A percentile compares a stretch with the other conserved stretches of the same genome.
These are phyloP conservation scores for Oikopleura vanhoeffeni DNA, from an alignment of 23 tunicate species.

Conservation along the genomic window DNA sequence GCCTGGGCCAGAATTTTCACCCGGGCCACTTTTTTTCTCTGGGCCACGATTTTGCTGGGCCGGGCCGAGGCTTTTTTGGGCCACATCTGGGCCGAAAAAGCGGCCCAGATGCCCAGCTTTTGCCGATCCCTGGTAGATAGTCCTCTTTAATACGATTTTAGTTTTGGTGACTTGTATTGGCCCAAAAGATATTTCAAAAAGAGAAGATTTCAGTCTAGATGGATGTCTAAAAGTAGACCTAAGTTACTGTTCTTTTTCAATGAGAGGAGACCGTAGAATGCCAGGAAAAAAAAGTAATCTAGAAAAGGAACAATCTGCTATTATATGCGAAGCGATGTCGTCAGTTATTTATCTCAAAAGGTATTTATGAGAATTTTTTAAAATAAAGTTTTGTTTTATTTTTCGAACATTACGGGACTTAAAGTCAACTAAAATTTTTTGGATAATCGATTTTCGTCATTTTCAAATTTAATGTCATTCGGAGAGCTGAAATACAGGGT, in stretches of 20 bases:
- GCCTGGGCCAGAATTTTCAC: no score
- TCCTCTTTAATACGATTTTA: not conserved
- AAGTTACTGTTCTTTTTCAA: not conserved
- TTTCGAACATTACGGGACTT: no score
- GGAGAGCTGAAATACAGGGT: no score
- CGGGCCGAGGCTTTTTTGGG: no score
- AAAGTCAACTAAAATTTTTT: no score
- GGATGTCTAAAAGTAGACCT: not conserved
- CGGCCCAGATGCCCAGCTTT: not conserved
- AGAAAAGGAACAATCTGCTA: not conserved
- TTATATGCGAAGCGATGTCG: not conserved
- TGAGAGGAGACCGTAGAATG: not conserved
- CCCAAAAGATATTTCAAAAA: not conserved
- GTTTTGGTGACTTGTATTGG: constrained; percentile 8
- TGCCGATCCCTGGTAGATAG: not conserved
- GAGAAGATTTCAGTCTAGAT: not conserved
- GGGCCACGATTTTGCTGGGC: no score
- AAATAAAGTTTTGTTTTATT: no score
- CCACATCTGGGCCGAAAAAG: not conserved
- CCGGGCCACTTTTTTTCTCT: no score
- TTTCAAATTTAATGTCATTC: no score
- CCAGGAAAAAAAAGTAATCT: not conserved
- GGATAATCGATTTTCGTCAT: no score
- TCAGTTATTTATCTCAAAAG: not conserved
- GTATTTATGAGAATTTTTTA: not conserved